Evolutionary conservation across 2,797 vertebrate species (phyloP), one percentile per base, ranked within the genome.

Genomic region (Natrix natrix): DNA sequence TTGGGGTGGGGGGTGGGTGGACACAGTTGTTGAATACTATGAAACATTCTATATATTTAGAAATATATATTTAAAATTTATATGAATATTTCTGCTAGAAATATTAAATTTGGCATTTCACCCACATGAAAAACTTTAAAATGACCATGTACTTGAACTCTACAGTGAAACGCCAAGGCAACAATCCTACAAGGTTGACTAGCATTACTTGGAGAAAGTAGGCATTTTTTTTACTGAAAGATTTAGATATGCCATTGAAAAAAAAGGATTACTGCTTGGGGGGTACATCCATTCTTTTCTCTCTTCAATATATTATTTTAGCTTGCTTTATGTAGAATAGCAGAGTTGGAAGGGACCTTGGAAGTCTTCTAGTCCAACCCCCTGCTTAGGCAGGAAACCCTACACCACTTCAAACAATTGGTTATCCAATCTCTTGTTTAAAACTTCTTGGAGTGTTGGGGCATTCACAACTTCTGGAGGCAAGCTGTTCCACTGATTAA

Each of bases 291-390:
- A 5, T 48, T 48, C 54, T 48, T 63, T 59, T 61, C 32, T 32
- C 11, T 48, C 57, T 55, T 12, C 8, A 20, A 5, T 28, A 37
- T 57, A 91, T 16, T 83, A 17, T 56, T 61, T 63, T 93, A 90
- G 91, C 2, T 95, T 95, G 94, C 90, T 95, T 61, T 7, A 7
- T 52, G 48, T 52, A 52, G 48, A 52, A 52, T 52, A 52, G 48
- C 6, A 52, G 48, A 52, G 48, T 52, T 52, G 48, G 48, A 52
- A 52, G 48, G 48, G 48, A 52, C 48, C 48, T 52, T 52, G 48
- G 48, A 52, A 4, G 48, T 52, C 48, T 52, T 52, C 48, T 52
- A 52, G 48, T 52, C 48, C 48, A 52, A 52, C 48, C 48, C 48
- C 48, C 48, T 52, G 48, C 48, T 52, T 52, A 52, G 48, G 48